Base-by-base conservation (phyloP, 2,113 vertebrate genomes). In the Grammatotria lemairii region DNA sequence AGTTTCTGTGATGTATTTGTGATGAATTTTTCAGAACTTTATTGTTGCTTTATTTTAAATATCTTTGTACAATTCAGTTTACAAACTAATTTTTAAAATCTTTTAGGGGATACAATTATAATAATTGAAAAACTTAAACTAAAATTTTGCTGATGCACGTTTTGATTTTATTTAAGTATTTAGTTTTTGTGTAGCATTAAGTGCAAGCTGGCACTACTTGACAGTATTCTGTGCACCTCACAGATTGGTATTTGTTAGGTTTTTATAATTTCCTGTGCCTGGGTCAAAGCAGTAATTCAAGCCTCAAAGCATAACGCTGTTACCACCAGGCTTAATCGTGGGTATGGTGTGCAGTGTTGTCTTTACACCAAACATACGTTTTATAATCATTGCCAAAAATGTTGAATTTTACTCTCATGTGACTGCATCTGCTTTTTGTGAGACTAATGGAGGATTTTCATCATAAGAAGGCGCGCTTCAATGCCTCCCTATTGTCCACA, bases 211-310 rank as follows among this genome's bases (percentile, higher is more conserved):
- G 19, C 2, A 10, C 58, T 38, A 21, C 3, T 38, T 21, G 10
- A 2, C 60, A 21, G 19, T 38, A 65, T 65, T 65, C 33, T 65
- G 6, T 65, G 0, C 60, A 63, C 17, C 4, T 12, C 60, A 65
- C 17, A 35, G 4, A 60, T 33, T 60, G 28, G 0, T 60, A 60
- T 0, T 0, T 68, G 19, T 38, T 38, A 68, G 19, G 19, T 21
- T 38, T 68, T 68, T 21, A 68, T 68, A 4, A 68, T 68, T 68
- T 21, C 7, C 63, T 40, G 11, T 40, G 35, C 11, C 35, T 9
- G 35, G 60, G 35, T 40, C 63, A 68, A 21, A 68, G 63, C 63
- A 40, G 63, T 13, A 40, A 38, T 40, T 1, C 19, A 68, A 68
- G 11, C n/a, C 19, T 68, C 63, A 73, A 26, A 45, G 68, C 8